Percentiles rank a stretch among this genome's conserved stretches.
These are phyloP conservation scores for Myiozetetes cayanensis DNA, from an alignment of 2,113 vertebrate species.

Conservation along the genomic window DNA sequence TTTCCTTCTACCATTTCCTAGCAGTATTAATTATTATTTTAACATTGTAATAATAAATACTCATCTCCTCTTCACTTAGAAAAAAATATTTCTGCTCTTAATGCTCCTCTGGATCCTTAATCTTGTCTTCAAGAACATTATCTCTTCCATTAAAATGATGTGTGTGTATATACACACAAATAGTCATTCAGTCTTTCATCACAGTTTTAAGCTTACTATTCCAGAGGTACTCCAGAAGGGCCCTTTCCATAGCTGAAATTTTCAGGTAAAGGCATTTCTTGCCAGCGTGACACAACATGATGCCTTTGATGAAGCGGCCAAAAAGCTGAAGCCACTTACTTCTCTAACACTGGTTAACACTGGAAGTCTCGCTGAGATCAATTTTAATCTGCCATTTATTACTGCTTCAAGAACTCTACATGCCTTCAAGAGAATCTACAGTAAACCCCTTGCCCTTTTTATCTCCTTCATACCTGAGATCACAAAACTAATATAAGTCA, in stretches of 20 bases:
- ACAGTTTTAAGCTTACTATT: background rate
- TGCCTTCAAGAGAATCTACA: constrained; percentile 33
- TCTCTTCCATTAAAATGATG: constrained; percentile 41
- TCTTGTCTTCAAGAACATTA: constrained; percentile 17
- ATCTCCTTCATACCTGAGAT: constrained; percentile 51
- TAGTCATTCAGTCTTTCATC: constrained; percentile 1
- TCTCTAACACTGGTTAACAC: background rate
- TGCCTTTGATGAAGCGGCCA: background rate
- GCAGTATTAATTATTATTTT: constrained; percentile 29
- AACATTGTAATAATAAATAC: constrained; percentile 30
- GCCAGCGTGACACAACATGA: background rate
- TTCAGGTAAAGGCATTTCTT: background rate
- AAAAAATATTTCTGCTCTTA: constrained; percentile 45
- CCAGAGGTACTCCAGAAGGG: background rate
- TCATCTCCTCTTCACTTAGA: constrained; percentile 11
- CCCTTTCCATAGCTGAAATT: background rate
- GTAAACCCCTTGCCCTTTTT: constrained; percentile 58
- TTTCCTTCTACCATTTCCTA: background rate
- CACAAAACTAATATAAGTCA: constrained; percentile 52
- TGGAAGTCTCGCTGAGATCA: background rate
- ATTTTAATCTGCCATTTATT: constrained; percentile 46
- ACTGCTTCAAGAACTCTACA: constrained; percentile 29
- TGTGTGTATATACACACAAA: background rate
- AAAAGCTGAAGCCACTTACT: background rate
- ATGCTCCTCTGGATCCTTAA: background rate